Conservation (phyloP, 2,888 invertebrate species). For the Erynnis tages region DNA sequence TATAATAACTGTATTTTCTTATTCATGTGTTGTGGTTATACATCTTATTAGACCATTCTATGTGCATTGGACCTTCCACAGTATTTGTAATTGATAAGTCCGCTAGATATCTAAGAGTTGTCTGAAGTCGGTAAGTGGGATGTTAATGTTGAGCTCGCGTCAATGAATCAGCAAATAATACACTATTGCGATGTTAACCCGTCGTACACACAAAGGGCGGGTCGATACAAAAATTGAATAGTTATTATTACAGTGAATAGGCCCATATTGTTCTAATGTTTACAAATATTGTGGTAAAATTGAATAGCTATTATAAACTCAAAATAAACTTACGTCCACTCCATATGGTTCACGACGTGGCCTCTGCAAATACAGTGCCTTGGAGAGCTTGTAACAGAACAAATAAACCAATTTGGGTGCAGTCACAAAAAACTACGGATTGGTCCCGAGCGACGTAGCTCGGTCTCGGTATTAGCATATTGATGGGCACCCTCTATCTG, state of each 20-base stretch:
- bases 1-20: no score
- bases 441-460: conserved; percentile 57
- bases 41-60: no score
- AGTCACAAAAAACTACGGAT: conserved; percentile 58
- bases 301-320: conserved; percentile 32
- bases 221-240: conserved; percentile 22
- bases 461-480: conserved; percentile 72
- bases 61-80: no score
- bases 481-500: conserved; percentile 73
- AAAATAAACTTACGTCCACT: conserved; percentile 38
- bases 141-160: conserved; percentile 42
- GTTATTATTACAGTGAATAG: conserved; percentile 6
- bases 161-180: conserved; percentile 52
- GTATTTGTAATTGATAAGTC: no score
- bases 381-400: conserved; percentile 71
- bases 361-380: conserved; percentile 68
- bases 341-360: conserved; percentile 55
- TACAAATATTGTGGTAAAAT: conserved; percentile 28
- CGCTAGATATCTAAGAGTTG: no score
- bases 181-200: conserved; percentile 30
- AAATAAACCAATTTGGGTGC: conserved; percentile 75
- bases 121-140: conserved; percentile 48
- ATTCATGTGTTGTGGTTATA: no score
- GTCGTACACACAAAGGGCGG: conserved; percentile 26
- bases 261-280: conserved; percentile 16